Evolutionary conservation across 2,888 invertebrate genomes (phyloP).

Genomic region (Meloe dianella): DNA sequence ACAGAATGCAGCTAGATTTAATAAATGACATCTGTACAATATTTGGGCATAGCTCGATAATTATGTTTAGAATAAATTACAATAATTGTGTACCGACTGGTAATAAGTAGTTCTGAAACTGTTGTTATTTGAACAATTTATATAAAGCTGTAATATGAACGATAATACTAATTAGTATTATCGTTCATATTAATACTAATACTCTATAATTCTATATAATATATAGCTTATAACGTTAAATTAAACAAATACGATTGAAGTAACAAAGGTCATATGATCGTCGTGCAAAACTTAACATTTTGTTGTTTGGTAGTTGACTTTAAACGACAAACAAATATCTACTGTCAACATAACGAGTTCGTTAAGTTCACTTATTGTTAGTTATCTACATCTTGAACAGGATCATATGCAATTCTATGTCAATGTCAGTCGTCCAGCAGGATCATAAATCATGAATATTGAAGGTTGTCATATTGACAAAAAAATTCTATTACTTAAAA

Average conservation of each 20-base stretch:
- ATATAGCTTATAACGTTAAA: neutral
- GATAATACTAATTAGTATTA: too few species aligned
- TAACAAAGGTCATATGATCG: neutral
- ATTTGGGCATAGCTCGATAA: neutral
- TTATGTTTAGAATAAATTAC: conserved; percentile 17
- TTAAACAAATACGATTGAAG: neutral
- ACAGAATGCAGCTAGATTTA: too few species aligned
- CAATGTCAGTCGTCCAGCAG: neutral
- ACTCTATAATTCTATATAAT: too few species aligned
- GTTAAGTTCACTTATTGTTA: neutral
- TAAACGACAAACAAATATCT: neutral
- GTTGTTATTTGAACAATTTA: conserved; percentile 9
- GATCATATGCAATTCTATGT: neutral
- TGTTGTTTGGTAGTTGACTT: neutral
- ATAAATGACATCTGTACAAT: neutral
- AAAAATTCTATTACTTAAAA: neutral
- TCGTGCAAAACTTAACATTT: neutral
- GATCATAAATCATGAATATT: neutral
- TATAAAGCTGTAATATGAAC: neutral
- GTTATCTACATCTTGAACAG: neutral
- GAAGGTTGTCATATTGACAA: neutral
- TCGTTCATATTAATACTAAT: too few species aligned
- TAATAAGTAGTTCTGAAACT: conserved; percentile 18
- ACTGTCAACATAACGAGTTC: neutral
- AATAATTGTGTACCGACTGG: conserved; percentile 18